phyloP scores from a whole-genome alignment of 2,797 vertebrate genomes.

The Rhinatrema bivittatum region DNA sequence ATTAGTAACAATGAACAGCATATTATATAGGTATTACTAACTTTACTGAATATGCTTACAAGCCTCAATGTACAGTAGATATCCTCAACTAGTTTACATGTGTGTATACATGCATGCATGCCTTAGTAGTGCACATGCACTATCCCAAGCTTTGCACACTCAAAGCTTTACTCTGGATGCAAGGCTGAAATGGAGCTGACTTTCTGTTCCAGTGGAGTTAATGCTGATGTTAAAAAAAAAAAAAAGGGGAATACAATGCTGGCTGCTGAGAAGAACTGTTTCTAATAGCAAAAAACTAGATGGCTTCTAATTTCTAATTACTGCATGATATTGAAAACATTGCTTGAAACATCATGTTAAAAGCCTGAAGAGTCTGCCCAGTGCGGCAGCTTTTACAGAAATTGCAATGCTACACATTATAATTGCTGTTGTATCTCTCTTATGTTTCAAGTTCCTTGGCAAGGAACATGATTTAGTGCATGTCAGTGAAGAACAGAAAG shows the following conservation, averaged over 20 bases:
- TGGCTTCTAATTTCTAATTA: constrained; percentile 15
- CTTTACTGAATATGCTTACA: too few relatives aligned
- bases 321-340: constrained; percentile 19
- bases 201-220: not conserved
- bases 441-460: too few relatives aligned
- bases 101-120: too few relatives aligned
- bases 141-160: too few relatives aligned
- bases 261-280: constrained; percentile 2
- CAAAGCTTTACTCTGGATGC: fast-evolving
- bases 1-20: too few relatives aligned
- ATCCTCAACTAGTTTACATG: too few relatives aligned
- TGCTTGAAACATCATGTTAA: constrained; percentile 8
- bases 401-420: not conserved
- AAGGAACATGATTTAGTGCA: too few relatives aligned
- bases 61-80: too few relatives aligned
- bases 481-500: too few relatives aligned
- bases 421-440: too few relatives aligned
- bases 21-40: too few relatives aligned
- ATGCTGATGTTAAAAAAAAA: constrained; percentile 4
- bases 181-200: constrained; percentile 1
- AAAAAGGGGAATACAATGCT: constrained; percentile 1
- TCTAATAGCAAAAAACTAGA: constrained; percentile 10
- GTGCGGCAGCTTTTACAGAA: not conserved
- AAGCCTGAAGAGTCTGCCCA: constrained; percentile 6
- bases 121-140: too few relatives aligned